phyloP scores from a whole-genome alignment of 2,888 invertebrate genomes.

The Microdon myrmicae region DNA sequence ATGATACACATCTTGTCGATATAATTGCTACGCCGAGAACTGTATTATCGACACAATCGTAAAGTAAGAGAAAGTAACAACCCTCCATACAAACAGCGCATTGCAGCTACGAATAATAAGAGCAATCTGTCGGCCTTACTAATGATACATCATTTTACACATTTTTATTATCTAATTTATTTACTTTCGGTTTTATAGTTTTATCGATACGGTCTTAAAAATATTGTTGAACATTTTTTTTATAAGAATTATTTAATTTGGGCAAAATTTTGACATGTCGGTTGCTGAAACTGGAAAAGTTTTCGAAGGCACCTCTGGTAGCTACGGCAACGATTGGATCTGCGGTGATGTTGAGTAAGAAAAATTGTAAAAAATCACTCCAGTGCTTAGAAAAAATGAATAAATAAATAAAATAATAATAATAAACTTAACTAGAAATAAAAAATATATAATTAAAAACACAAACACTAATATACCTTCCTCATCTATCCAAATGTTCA shows the following conservation, averaged over 20 bases:
- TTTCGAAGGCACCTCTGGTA: constrained; percentile 39
- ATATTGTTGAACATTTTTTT: background rate
- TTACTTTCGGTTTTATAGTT: background rate
- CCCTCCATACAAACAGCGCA: constrained; percentile 43
- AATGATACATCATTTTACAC: constrained; percentile 18
- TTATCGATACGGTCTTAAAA: background rate
- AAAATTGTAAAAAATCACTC: constrained; percentile 58
- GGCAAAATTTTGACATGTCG: constrained; percentile 24
- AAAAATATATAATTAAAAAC: constrained; percentile 35
- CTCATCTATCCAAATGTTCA: constrained; percentile 42
- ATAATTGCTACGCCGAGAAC: too few relatives aligned
- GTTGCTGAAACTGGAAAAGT: constrained; percentile 42
- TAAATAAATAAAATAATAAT: constrained; percentile 17
- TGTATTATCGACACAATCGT: too few relatives aligned
- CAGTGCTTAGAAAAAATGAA: constrained; percentile 36
- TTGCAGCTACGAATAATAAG: constrained; percentile 35
- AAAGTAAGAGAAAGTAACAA: too few relatives aligned
- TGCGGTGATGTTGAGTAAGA: constrained; percentile 65
- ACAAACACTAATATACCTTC: constrained; percentile 46
- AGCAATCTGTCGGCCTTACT: constrained; percentile 35
- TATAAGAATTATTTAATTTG: background rate
- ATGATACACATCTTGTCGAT: too few relatives aligned
- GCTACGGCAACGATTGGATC: constrained; percentile 58
- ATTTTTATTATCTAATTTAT: constrained; percentile 8
- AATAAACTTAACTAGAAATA: constrained; percentile 32